Evolutionary conservation across 2,797 vertebrate genomes (phyloP), one percentile per base, ranked within the genome.

Genomic region (Melanotaenia pygmaea): DNA sequence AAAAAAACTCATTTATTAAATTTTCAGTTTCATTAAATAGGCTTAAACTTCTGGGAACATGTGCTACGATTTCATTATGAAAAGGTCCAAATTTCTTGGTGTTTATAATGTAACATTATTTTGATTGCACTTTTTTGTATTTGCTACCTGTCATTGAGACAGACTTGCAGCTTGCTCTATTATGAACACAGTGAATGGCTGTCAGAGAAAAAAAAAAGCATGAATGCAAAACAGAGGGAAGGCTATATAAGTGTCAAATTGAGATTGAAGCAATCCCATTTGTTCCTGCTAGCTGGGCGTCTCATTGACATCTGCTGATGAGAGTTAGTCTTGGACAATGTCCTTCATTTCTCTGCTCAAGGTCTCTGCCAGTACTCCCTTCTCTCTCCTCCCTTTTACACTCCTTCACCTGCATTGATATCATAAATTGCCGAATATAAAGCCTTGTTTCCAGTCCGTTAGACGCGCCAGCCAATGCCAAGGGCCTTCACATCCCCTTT

Each of bases 401-500:
- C 85, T 89, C 75, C 82, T 84, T 70, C 76, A 74, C 76, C 80
- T 59, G 76, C 74, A 67, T 83, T 64, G 79, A 88, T 89, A 91
- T 90, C 91, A 92, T 93, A 94, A 94, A 94, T 94, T 91, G 83
- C 88, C 83, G 90, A 91, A 93, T 91, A 91, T 89, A 91, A 93
- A 93, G 88, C 87, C 89, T 89, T 88, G 92, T 93, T 94, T 94
- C 94, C 91, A 90, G 88, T 91, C 93, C 85, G 91, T 93, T 94
- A 93, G 90, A 91, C 68, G 76, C 89, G 64, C 84, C 84, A 78
- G 80, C 89, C 74, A 40, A 86, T 86, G 88, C 89, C 87, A 88
- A 87, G 75, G 89, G 87, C 90, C 89, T 93, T 92, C 90, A 74
- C 79, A 84, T 89, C 80, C 82, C 82, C 85, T 78, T 87, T 85